Percentiles rank a stretch among this genome's conserved stretches.
These are phyloP conservation scores for Sebastes trivittatus DNA, from an alignment of 2,797 vertebrate species.

Conservation along the genomic window DNA sequence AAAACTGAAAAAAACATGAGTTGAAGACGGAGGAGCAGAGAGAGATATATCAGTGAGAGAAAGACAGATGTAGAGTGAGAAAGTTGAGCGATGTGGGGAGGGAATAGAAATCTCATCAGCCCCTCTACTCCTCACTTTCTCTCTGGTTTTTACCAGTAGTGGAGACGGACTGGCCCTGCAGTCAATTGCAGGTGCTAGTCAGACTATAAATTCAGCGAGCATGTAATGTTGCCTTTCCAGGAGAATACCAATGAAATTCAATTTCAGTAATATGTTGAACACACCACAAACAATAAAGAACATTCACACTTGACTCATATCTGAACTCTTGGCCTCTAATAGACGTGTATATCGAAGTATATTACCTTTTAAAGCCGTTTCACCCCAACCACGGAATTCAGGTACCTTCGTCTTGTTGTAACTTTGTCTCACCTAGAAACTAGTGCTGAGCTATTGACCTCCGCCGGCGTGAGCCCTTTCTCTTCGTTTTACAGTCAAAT, in stretches of 20 bases:
- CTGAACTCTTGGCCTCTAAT: background rate
- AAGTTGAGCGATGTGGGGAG: constrained; percentile 29
- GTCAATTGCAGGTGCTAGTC: constrained; percentile 55
- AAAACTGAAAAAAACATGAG: background rate
- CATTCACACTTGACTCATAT: background rate
- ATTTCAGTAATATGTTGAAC: constrained; percentile 31
- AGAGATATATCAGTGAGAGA: background rate
- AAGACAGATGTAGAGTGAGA: constrained; percentile 26
- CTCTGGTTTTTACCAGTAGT: constrained; percentile 2
- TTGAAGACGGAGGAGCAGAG: background rate
- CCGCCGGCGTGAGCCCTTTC: background rate
- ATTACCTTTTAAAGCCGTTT: background rate
- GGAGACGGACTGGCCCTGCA: constrained; percentile 42
- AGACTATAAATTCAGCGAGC: constrained; percentile 52
- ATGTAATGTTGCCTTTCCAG: constrained; percentile 47
- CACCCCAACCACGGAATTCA: background rate
- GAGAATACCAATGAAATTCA: constrained; percentile 51
- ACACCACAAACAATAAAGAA: constrained; percentile 8
- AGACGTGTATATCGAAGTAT: too few species aligned
- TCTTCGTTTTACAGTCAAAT: constrained; percentile 23
- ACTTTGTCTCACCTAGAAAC: background rate
- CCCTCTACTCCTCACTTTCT: constrained; percentile 24
- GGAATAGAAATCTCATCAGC: constrained; percentile 45
- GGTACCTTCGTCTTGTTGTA: background rate
- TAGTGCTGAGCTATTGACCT: background rate